Conservation (phyloP, 2,888 invertebrate genomes). For the Pollenia griseotomentosa region DNA sequence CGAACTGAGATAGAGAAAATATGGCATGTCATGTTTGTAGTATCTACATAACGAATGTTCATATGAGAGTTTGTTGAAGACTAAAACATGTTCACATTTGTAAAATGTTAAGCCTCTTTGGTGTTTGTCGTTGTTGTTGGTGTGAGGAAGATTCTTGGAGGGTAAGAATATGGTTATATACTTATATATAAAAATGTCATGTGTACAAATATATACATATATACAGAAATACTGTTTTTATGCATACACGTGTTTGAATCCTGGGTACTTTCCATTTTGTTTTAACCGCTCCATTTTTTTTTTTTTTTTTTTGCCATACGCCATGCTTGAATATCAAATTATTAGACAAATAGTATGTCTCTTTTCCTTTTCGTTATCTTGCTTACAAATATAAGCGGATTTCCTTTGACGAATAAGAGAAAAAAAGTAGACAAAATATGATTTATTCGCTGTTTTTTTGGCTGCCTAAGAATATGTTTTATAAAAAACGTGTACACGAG, state of each 20-base stretch:
- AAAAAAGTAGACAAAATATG: background rate
- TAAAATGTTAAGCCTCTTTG: conserved; percentile 49
- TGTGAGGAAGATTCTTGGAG: conserved; percentile 11
- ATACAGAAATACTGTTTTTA: conserved; percentile 11
- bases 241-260: background rate
- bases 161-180: conserved; percentile 15
- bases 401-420: conserved; percentile 16
- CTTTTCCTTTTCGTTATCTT: conserved; percentile 18
- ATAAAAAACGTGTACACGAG: background rate
- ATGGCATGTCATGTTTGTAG: conserved; percentile 63
- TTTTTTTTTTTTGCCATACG: background rate
- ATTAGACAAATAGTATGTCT: conserved; percentile 42
- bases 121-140: background rate
- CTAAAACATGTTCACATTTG: conserved; percentile 10
- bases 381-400: conserved; percentile 47
- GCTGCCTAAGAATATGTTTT: background rate
- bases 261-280: no score
- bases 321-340: conserved; percentile 55
- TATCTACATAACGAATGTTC: conserved; percentile 1
- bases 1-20: conserved; percentile 51
- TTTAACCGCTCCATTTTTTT: background rate
- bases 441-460: background rate
- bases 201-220: conserved; percentile 8
- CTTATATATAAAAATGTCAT: conserved; percentile 16
- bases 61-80: background rate